These are phyloP conservation scores for Pediacus dermestoides DNA, from an alignment of 2,888 invertebrate genomes.

Conservation along the genomic window DNA sequence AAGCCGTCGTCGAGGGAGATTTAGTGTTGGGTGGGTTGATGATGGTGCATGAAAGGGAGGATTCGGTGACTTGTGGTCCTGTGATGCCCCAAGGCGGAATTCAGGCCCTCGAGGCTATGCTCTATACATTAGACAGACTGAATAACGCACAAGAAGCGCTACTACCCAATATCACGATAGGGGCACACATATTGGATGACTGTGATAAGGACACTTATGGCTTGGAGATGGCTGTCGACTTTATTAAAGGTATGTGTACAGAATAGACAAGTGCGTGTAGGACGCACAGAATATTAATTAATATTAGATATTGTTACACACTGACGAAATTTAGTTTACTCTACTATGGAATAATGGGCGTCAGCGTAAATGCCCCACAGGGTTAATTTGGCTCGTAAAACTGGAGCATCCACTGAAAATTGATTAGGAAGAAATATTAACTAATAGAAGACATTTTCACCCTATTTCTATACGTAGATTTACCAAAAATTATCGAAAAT, in stretches of 20 bases:
- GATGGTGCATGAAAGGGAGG: constrained; percentile 93
- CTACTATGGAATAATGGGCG: no score
- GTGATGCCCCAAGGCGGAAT: constrained; percentile 92
- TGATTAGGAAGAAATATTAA: no score
- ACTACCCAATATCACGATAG: constrained; percentile 75
- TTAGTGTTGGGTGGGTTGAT: constrained; percentile 86
- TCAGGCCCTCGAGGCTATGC: constrained; percentile 87
- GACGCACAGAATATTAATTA: no score
- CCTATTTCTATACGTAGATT: no score
- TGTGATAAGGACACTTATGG: constrained; percentile 96
- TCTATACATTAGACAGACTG: constrained; percentile 81
- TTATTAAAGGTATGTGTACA: constrained; percentile 94
- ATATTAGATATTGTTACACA: no score
- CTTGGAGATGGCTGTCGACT: constrained; percentile 92
- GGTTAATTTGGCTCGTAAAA: no score
- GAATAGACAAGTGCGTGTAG: no score
- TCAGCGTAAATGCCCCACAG: no score
- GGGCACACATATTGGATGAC: constrained; percentile 88
- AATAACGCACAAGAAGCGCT: constrained; percentile 63
- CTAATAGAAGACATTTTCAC: no score
- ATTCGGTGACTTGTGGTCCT: constrained; percentile 83
- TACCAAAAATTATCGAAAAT: no score
- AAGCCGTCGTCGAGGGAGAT: constrained; percentile 84
- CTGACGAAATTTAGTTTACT: no score
- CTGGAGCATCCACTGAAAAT: no score